Evolutionary conservation across 2,797 vertebrate genomes (phyloP).

Genomic region (Myotis planiceps): DNA sequence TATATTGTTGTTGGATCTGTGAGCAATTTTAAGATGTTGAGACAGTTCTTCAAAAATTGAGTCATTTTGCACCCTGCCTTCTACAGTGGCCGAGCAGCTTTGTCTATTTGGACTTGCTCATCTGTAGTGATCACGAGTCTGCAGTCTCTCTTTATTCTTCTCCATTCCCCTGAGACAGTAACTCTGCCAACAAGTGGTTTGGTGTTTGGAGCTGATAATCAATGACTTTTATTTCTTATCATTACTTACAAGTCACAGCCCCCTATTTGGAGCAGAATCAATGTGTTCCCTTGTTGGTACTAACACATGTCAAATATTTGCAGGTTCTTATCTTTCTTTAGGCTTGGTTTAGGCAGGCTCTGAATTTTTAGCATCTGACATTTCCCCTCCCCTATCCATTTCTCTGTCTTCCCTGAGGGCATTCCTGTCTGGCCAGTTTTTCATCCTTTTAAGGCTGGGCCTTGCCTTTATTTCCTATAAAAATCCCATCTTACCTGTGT

Average conservation of each 20-base stretch:
- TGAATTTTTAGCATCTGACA: slow-evolving; percentile 45
- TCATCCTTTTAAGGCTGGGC: not conserved
- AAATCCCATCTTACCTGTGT: not conserved
- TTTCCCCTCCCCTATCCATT: not conserved
- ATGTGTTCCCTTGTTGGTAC: slow-evolving; percentile 52
- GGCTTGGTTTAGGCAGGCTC: slow-evolving; percentile 41
- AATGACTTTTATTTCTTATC: slow-evolving; percentile 73
- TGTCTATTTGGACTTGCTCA: not conserved
- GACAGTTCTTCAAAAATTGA: not conserved
- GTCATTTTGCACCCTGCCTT: not conserved
- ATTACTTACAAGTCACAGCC: slow-evolving; percentile 47
- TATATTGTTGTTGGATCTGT: not conserved
- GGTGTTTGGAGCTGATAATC: slow-evolving; percentile 72
- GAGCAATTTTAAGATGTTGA: not conserved
- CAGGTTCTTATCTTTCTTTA: slow-evolving; percentile 67
- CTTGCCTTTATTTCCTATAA: not conserved
- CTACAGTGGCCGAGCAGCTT: not conserved
- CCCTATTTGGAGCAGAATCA: slow-evolving; percentile 50
- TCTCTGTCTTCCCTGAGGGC: not conserved
- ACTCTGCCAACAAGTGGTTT: slow-evolving; percentile 61
- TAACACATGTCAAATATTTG: slow-evolving; percentile 70
- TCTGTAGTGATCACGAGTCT: not conserved
- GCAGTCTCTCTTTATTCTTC: not conserved
- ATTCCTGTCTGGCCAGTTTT: not conserved
- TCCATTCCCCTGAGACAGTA: slow-evolving; percentile 42